Evolutionary conservation across 2,113 vertebrate species (phyloP), one percentile per base, ranked within the genome.

Genomic region (Tragelaphus scriptus): DNA sequence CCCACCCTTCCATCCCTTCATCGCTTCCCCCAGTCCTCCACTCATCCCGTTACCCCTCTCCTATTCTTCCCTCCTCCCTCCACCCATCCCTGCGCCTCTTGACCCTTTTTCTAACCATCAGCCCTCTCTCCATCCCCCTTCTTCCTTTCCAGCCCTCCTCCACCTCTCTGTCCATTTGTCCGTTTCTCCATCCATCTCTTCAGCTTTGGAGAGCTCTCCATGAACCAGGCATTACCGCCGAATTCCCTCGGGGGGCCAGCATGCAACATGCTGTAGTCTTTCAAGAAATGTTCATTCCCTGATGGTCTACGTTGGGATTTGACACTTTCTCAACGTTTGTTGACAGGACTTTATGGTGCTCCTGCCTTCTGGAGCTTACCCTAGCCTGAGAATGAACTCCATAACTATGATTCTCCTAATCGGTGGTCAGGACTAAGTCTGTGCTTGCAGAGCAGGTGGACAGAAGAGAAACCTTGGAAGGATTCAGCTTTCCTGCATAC

Each of bases 251-350:
- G 55, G 95, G 30, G n/a, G 32, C 19, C 23, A n/a, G 15, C 65
- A 61, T 5, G 51, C 61, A 16, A 3, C 21, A 0, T 12, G 4
- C 25, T 0, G 3, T 6, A 13, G 6, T 3, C 12, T 40, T 25
- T 63, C 56, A 23, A 19, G 32, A 15, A n/a, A 55, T 23, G 17
- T 82, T 82, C 12, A 0, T 55, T 36, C 11, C 19, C 30, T 82
- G 32, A 32, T n/a, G 80, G 80, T 82, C 80, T n/a, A n/a, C 49
- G 19, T 36, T n/a, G 36, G 80, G 19, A 82, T 82, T 21, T 23
- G 30, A 53, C 32, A 4, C 19, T 55, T 51, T 55, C 80, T 61
- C 55, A 16, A 1, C 5, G 58, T 49, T 16, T 40, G 36, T 6
- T 65, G 21, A n/a, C 21, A 36, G 44, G 28, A 61, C 44, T 26